Evolutionary conservation across 1,140 invertebrate species (phyloP), one percentile per base, ranked within the genome.

Genomic region (Drosophila orena): DNA sequence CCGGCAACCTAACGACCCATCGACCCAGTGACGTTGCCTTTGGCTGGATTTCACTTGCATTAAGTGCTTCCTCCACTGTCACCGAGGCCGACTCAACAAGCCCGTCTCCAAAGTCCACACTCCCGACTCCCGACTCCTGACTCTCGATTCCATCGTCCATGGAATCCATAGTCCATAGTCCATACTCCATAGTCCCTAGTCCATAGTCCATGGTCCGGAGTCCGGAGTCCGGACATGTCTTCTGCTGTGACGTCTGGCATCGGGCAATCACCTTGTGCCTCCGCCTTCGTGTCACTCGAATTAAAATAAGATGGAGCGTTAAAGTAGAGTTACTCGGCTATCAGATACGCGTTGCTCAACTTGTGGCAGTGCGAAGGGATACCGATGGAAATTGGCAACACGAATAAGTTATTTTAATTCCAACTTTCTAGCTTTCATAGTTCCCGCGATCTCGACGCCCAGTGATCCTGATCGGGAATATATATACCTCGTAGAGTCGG

Each of bases 281-380:
- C 79, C 83, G 69, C 73, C 79, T 76, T 79, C 75, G 66, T 88
- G 83, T 88, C 79, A 86, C 61, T 88, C 79, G 70, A 88, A 88
- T 86, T 88, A 69, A 86, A 78, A 79, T 60, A 75, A 14, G 30
- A 8, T 7, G 4, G 4, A 24, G 4, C 22, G 22, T 24, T 24
- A 24, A 24, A 30, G 27, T 30, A 2, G 30, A 30, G 8, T 30
- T 30, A 7, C 30, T 30, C 27, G 30, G 7, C 30, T 30, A 30
- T 30, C 30, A 10, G 7, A 30, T 30, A 30, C 30, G 7, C 30
- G 0, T 10, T 30, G 2, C 7, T 10, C 30, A 30, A 2, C 30
- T 30, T 3, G 8, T 30, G 30, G 30, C 2, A 8, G 27, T 30
- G 8, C 27, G 2, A 30, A 7, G 2, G 8, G 2, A 6, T 8